A percentile compares a stretch with the other conserved stretches of the same genome.
phyloP scores from a whole-genome alignment of 2,113 vertebrate species.

The Gila orcuttii region DNA sequence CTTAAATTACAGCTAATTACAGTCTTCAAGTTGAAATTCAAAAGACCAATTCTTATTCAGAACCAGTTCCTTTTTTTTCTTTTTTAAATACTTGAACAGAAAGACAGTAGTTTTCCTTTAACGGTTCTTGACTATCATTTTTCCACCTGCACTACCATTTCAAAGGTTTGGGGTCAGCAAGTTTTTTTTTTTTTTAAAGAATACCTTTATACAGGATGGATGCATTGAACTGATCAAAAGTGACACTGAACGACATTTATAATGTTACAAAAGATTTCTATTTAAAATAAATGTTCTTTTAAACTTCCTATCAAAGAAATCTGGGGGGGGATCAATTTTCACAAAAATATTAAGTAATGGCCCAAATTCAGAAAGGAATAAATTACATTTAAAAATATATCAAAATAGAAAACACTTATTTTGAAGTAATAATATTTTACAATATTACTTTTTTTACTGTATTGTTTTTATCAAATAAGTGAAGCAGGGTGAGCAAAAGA shows the following conservation, averaged over 20 bases:
- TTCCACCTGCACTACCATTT: neutral
- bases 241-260: neutral
- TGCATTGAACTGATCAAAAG: neutral
- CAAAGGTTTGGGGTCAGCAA: neutral
- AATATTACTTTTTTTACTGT: neutral
- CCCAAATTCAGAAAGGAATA: neutral
- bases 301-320: neutral
- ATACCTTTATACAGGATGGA: neutral
- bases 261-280: neutral
- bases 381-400: neutral
- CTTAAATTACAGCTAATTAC: constrained; percentile 5
- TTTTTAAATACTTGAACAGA: neutral
- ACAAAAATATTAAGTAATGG: neutral
- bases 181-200: neutral
- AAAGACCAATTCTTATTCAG: constrained; percentile 6
- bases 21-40: neutral
- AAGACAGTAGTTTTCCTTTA: neutral
- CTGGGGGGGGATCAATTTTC: too few relatives aligned
- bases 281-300: neutral
- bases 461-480: neutral
- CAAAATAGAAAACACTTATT: neutral
- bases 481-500: neutral
- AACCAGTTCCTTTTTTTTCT: neutral
- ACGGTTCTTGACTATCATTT: neutral
- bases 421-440: neutral